Conservation (phyloP, 1,140 invertebrate genomes). For the Drosophila tristis region DNA sequence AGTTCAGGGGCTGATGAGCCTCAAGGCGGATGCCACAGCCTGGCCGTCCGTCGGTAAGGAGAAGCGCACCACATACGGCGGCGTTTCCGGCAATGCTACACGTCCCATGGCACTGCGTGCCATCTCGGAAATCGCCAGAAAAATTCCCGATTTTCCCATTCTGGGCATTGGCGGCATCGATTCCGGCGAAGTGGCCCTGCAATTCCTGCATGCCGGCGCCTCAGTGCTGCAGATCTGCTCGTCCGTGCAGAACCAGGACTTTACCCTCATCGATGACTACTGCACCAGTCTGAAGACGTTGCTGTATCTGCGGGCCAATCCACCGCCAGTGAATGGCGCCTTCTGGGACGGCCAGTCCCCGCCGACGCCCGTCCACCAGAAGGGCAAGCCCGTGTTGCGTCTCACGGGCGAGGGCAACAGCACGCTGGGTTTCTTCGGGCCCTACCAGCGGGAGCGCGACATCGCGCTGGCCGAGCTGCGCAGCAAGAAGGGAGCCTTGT, state of each 20-base stretch:
- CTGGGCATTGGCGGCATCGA: constrained; percentile 98
- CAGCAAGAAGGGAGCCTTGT: constrained; percentile 85
- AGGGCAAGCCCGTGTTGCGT: constrained; percentile 93
- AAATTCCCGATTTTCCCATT: constrained; percentile 95
- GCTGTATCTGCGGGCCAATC: constrained; percentile 91
- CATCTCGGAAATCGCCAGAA: constrained; percentile 93
- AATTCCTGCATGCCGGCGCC: constrained; percentile 97
- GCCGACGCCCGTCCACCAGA: constrained; percentile 94
- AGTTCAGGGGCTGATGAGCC: constrained; percentile 95
- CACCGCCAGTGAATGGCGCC: constrained; percentile 86
- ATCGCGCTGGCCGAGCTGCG: constrained; percentile 87
- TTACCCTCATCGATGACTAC: constrained; percentile 97
- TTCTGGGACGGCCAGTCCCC: constrained; percentile 98
- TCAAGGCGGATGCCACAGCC: constrained; percentile 91
- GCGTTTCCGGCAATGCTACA: constrained; percentile 97
- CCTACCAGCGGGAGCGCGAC: constrained; percentile 90
- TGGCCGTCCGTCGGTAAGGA: constrained; percentile 95
- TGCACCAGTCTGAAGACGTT: constrained; percentile 95
- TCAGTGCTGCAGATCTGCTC: constrained; percentile 96
- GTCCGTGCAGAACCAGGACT: constrained; percentile 99
- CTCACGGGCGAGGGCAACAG: constrained; percentile 88
- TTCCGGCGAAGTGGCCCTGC: constrained; percentile 96
- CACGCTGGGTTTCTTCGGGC: constrained; percentile 96
- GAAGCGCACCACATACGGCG: constrained; percentile 96
- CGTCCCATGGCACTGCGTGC: constrained; percentile 96